Evolutionary conservation across 2,113 vertebrate species (phyloP).

Genomic region (Pipa parva): DNA sequence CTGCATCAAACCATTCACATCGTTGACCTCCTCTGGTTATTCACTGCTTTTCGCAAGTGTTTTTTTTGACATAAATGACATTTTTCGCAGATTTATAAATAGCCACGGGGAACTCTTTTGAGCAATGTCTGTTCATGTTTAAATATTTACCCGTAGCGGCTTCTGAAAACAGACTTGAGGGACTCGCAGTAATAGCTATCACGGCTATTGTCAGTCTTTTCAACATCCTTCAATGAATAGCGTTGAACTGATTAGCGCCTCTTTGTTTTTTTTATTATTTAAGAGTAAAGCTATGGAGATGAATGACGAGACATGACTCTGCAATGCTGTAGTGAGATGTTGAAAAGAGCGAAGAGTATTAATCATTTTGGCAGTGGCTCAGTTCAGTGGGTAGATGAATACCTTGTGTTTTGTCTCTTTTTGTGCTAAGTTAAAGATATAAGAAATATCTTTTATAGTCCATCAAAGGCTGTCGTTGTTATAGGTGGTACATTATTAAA

Average conservation of each 20-base stretch:
- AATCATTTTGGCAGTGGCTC: too few species aligned
- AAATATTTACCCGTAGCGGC: slow-evolving; percentile 8
- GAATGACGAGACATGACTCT: too few species aligned
- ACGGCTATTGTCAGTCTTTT: background rate
- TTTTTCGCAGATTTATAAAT: background rate
- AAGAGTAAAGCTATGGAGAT: too few species aligned
- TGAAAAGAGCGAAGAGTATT: too few species aligned
- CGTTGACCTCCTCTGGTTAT: background rate
- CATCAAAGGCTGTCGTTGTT: too few species aligned
- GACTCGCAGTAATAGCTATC: background rate
- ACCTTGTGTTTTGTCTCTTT: too few species aligned
- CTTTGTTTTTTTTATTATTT: too few species aligned
- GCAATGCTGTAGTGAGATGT: too few species aligned
- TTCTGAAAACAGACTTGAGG: background rate
- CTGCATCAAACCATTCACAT: background rate
- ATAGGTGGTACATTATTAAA: too few species aligned
- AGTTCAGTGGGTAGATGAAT: too few species aligned
- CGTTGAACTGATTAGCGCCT: background rate
- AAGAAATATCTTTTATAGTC: too few species aligned
- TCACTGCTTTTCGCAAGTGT: background rate
- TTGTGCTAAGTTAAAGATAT: too few species aligned
- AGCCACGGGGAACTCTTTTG: background rate
- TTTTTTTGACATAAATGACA: background rate
- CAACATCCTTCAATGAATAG: background rate
- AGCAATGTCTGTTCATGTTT: background rate